Conservation (phyloP, 2,888 invertebrate genomes). For the Eilema depressum region DNA sequence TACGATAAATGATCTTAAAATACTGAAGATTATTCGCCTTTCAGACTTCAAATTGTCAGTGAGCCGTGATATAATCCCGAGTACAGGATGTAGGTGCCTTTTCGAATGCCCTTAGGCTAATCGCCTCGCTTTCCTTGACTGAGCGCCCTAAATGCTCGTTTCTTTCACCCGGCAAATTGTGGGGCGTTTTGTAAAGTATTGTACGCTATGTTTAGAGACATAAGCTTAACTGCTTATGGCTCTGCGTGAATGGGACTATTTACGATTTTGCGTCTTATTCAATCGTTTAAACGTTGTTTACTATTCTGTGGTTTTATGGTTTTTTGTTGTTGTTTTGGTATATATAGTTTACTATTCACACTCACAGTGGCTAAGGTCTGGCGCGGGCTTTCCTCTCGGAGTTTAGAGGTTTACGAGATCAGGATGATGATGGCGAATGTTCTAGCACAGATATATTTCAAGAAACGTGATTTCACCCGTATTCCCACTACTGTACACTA, state of each 20-base stretch:
- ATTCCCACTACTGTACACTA: too few species aligned
- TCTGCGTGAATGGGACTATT: background rate
- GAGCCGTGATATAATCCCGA: conserved; percentile 22
- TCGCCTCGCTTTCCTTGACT: conserved; percentile 41
- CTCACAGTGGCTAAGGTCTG: background rate
- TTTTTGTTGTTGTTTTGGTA: too few species aligned
- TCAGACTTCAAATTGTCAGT: conserved; percentile 21
- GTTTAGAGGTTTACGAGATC: too few species aligned
- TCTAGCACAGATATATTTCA: too few species aligned
- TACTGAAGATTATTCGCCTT: conserved; percentile 13
- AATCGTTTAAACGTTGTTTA: background rate
- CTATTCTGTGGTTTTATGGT: background rate
- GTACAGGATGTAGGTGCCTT: conserved; percentile 42
- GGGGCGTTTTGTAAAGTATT: conserved; percentile 26
- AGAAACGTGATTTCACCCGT: too few species aligned
- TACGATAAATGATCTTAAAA: conserved; percentile 5
- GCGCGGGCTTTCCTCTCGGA: background rate
- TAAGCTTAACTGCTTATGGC: background rate
- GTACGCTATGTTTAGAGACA: background rate
- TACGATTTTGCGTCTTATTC: background rate
- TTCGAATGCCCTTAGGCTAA: conserved; percentile 45
- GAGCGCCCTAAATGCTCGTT: conserved; percentile 45
- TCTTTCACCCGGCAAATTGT: conserved; percentile 29
- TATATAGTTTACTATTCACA: background rate
- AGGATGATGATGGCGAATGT: too few species aligned